These are phyloP conservation scores for Drosophila fulvimacula DNA, from an alignment of 2,888 invertebrate genomes.

Conservation along the genomic window DNA sequence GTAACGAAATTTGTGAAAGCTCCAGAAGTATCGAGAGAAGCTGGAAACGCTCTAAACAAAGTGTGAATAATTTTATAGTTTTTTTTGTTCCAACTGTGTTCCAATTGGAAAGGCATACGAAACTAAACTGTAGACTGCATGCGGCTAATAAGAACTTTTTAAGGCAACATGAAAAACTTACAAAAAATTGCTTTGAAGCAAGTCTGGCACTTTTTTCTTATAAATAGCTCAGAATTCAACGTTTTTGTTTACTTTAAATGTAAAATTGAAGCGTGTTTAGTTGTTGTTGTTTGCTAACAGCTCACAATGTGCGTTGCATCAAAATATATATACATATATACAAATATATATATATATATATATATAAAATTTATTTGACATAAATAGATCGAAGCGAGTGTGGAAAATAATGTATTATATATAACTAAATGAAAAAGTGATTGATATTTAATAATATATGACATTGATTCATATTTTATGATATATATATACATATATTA, in stretches of 20 bases:
- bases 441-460: neutral
- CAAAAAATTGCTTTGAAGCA: neutral
- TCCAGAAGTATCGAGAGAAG: slow-evolving; percentile 17
- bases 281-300: slow-evolving; percentile 6
- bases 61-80: slow-evolving; percentile 28
- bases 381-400: slow-evolving; percentile 28
- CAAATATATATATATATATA: slow-evolving; percentile 3
- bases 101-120: slow-evolving; percentile 8
- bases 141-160: neutral
- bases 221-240: slow-evolving; percentile 11
- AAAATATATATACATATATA: slow-evolving; percentile 20
- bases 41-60: slow-evolving; percentile 45
- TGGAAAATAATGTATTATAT: neutral
- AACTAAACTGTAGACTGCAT: neutral
- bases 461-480: no score
- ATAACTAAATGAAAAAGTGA: neutral
- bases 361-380: slow-evolving; percentile 33
- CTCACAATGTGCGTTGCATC: slow-evolving; percentile 30
- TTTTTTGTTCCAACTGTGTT: slow-evolving; percentile 4
- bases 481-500: no score
- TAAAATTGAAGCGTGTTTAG: slow-evolving; percentile 2
- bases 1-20: slow-evolving; percentile 57
- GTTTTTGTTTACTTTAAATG: slow-evolving; percentile 25
- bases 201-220: neutral
- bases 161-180: slow-evolving; percentile 1